phyloP scores from a whole-genome alignment of 2,797 vertebrate genomes.

The Xiphophorus birchmanni region DNA sequence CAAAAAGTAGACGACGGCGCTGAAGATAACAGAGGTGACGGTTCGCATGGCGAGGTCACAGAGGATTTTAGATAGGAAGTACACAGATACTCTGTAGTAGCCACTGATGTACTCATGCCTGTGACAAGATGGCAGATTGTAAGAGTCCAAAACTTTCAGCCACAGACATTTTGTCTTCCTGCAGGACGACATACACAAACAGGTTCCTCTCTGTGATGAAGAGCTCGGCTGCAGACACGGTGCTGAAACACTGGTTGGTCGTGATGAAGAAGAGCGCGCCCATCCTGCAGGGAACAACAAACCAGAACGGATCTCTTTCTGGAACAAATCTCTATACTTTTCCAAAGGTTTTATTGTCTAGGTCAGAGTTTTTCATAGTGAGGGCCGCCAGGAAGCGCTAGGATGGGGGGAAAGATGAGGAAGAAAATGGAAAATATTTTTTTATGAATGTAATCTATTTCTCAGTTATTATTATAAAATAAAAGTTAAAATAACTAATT shows the following conservation, averaged over 20 bases:
- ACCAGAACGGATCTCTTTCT: not conserved
- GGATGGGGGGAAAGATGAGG: too few relatives aligned
- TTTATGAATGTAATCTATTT: too few relatives aligned
- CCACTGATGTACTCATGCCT: conserved; percentile 97
- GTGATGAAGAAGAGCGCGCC: conserved; percentile 93
- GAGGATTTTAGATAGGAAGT: conserved; percentile 91
- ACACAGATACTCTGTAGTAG: conserved; percentile 91
- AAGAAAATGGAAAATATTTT: too few relatives aligned
- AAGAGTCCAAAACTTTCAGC: not conserved
- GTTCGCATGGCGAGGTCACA: conserved; percentile 88
- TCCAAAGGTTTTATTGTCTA: not conserved
- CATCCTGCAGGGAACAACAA: conserved; percentile 75
- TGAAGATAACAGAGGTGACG: conserved; percentile 86
- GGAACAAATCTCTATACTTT: not conserved
- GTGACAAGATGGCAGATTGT: conserved; percentile 29
- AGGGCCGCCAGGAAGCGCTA: too few relatives aligned
- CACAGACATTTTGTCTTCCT: not conserved
- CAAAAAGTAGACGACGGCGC: conserved; percentile 88
- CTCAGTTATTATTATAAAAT: too few relatives aligned
- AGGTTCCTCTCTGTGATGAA: conserved; percentile 91
- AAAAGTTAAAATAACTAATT: too few relatives aligned
- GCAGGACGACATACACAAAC: conserved; percentile 85
- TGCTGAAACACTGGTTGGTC: conserved; percentile 93
- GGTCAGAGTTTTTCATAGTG: too few relatives aligned
- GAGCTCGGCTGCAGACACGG: conserved; percentile 89